Base-by-base conservation (phyloP, 2,113 vertebrate genomes). In the Psammodynastes pulverulentus region DNA sequence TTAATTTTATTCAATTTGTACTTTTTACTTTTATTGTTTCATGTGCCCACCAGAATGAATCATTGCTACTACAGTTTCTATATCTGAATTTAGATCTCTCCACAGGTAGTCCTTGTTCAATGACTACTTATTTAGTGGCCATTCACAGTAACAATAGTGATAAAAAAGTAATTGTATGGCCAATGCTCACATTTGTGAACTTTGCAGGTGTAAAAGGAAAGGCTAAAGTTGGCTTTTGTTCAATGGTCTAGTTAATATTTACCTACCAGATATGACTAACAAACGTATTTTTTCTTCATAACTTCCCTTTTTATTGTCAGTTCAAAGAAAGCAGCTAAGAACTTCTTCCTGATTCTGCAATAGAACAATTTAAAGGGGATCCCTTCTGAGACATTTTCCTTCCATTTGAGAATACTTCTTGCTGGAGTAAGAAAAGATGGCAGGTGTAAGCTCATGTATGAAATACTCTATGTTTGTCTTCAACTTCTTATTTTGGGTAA, bases 401-500 rank as follows among this genome's bases (percentile, higher is more conserved):
- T 2, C 1, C 29, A 48, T 84, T 48, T 90, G 0, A 0, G 17
- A 94, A 92, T 89, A 91, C 43, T 43, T 45, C n/a, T 92, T 95
- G 84, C 91, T 79, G 79, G 15, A 58, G 8, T 85, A 54, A 88
- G 24, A 46, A 49, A 94, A 96, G 96, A 99, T 99, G 99, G 98
- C 98, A 62, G 96, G 96, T 89, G 98, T 98, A 92, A 99, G 96
- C 91, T 93, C 91, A 17, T 98, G 97, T 93, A 43, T 99, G 96
- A 99, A 99, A 91, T 98, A 98, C 90, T 97, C 97, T 7, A 98
- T 99, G 95, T 98, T 99, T 96, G 4, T 98, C 97, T 99, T 99
- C 97, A 99, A 98, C 97, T 98, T 99, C 4, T 95, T 99, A 0
- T 99, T 99, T 96, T 99, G 98, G 99, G 99, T 99, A 96, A 98